Base-by-base conservation (phyloP, 2,888 invertebrate genomes). In the Drosophila acutilabella region DNA sequence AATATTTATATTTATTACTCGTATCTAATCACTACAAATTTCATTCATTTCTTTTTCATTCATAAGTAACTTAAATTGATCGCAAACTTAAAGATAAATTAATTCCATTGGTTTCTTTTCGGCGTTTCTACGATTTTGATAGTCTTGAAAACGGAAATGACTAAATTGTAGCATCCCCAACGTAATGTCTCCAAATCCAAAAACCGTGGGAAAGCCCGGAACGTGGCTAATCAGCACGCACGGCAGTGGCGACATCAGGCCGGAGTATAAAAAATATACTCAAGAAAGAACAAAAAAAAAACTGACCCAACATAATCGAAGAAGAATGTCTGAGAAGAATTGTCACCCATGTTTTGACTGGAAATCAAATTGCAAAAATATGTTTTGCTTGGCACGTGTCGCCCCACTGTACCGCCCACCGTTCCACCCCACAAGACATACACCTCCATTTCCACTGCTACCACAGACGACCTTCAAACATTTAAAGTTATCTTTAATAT, bases 141-240 rank as follows among this genome's bases (percentile, higher is more conserved):
- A 33, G 52, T 38, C 45, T 48, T 57, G 18, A 26, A 42, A 82
- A 68, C 83, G 83, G 83, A 83, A 82, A 71, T 74, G 71, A 70
- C 74, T 73, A 73, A 83, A 88, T 74, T 88, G 71, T 59, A 67
- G 80, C 83, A 79, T 84, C 77, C 79, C 80, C 71, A 62, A 30
- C 30, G 6, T 30, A 8, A 30, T 36, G 8, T 36, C 36, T 13
- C 36, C 36, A 36, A 36, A 36, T 13, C 36, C 23, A 26, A 8
- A 36, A 42, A 20, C 36, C 51, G 18, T 47, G 54, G n/a, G 68
- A 66, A 66, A 83, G 66, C 60, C 54, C 30, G 23, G 38, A 16
- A 51, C 71, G 60, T 74, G 67, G 65, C 74, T 71, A 80, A 80
- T 77, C 83, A 67, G 70, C 87, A 81, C 87, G 81, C 75, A 59